These are phyloP conservation scores for Sitta carolinensis DNA, from an alignment of 2,797 vertebrate genomes.

Conservation along the genomic window DNA sequence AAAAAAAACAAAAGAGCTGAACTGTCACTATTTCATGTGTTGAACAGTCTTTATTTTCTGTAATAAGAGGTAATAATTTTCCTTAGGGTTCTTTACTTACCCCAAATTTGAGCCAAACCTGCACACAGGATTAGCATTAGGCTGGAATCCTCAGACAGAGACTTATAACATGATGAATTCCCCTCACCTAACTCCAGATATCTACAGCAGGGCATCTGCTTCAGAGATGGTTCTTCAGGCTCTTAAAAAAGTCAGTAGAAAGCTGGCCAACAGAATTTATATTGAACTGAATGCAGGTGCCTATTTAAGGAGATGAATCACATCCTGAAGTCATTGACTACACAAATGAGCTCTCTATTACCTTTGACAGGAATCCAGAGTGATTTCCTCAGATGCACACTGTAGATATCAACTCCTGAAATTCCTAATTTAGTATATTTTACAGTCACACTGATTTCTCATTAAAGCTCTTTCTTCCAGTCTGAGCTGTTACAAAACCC, in stretches of 20 bases:
- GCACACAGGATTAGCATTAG: background rate
- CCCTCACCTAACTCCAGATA: background rate
- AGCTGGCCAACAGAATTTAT: background rate
- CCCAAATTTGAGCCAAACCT: background rate
- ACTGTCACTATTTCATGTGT: fast-evolving
- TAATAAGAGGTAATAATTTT: background rate
- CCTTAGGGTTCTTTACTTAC: background rate
- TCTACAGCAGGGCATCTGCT: background rate
- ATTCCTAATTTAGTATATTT: background rate
- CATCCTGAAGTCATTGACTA: conserved; percentile 1
- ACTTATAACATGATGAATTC: background rate
- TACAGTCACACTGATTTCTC: background rate
- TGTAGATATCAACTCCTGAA: background rate
- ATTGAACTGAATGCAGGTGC: background rate
- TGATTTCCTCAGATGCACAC: background rate
- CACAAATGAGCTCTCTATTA: background rate
- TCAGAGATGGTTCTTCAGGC: background rate
- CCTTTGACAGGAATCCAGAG: background rate
- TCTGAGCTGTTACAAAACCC: background rate
- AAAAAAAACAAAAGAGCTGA: background rate
- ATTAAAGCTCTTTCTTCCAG: background rate
- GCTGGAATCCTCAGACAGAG: background rate
- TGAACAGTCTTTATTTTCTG: background rate
- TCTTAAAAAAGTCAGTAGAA: background rate
- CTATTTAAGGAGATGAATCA: background rate